Evolutionary conservation across 2,113 vertebrate species (phyloP), one percentile per base, ranked within the genome.

Genomic region (Elachura formosa): DNA sequence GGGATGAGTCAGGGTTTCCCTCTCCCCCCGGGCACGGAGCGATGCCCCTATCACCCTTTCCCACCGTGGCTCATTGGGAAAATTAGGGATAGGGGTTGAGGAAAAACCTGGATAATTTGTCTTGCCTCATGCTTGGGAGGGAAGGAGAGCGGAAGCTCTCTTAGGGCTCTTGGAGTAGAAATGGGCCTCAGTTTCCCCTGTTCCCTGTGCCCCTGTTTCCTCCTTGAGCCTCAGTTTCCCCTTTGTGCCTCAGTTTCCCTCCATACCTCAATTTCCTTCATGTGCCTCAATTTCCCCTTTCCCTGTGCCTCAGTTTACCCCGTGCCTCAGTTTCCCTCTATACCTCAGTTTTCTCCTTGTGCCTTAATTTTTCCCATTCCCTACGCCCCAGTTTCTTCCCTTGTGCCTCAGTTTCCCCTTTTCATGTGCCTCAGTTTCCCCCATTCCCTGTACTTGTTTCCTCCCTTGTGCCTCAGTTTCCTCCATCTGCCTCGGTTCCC

Each of bases 51-150:
- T 24, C 17, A 5, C 49, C 59, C 21, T 46, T 66, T 89, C 62
- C 56, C n/a, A n/a, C n/a, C n/a, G n/a, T n/a, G n/a, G n/a, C n/a
- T n/a, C n/a, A n/a, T n/a, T n/a, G 51, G 61, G 56, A 85, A 71
- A 29, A 78, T 77, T 2, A 2, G 55, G 45, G 33, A 10, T 23
- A 10, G 21, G 29, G 31, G 26, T 49, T 56, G 20, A 67, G 38
- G 12, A 46, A 68, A 82, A 49, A 61, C 16, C 20, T 40, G 73
- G 14, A 34, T 51, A 1, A 23, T 43, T 71, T 34, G 6, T 46
- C 87, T 87, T 84, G 5, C 46, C 46, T 66, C 2, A 0, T 17
- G 28, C 41, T 31, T 0, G 1, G n/a, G 61, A 55, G 11, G 14
- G 29, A 87, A 24, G 13, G 51, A 43, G 46, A 38, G 29, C 16